Conservation (phyloP, 2,888 invertebrate genomes). For the Oxytorus armatus region DNA sequence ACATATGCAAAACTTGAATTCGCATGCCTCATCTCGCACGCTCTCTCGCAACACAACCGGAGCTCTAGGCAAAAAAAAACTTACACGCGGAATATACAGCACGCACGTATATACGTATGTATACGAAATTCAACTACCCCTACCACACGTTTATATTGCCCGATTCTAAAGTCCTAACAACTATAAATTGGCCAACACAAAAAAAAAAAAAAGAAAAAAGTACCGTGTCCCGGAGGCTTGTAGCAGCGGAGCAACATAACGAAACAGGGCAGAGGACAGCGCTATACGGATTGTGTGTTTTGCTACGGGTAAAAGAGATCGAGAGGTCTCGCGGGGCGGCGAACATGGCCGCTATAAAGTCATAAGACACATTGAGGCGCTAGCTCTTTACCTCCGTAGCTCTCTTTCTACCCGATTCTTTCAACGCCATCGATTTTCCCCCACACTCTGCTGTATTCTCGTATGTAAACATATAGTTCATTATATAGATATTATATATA, state of each 20-base stretch:
- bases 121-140: not conserved
- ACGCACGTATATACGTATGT: not conserved
- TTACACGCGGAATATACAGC: not conserved
- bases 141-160: constrained; percentile 69
- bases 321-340: constrained; percentile 56
- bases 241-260: constrained; percentile 39
- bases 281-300: constrained; percentile 16
- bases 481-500: constrained; percentile 27
- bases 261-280: not conserved
- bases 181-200: constrained; percentile 80
- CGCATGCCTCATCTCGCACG: constrained; percentile 62
- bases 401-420: constrained; percentile 51
- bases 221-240: constrained; percentile 58
- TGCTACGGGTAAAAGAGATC: constrained; percentile 59
- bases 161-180: constrained; percentile 74
- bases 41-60: too few species aligned
- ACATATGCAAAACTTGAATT: too few species aligned
- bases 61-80: not conserved
- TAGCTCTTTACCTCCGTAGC: constrained; percentile 12
- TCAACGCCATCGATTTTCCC: constrained; percentile 48
- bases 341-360: constrained; percentile 79
- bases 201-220: constrained; percentile 30
- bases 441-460: constrained; percentile 32
- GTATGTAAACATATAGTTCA: constrained; percentile 17
- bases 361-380: constrained; percentile 72